Evolutionary conservation across 2,113 vertebrate genomes (phyloP), one percentile per base, ranked within the genome.

Genomic region (Eretmochelys imbricata): DNA sequence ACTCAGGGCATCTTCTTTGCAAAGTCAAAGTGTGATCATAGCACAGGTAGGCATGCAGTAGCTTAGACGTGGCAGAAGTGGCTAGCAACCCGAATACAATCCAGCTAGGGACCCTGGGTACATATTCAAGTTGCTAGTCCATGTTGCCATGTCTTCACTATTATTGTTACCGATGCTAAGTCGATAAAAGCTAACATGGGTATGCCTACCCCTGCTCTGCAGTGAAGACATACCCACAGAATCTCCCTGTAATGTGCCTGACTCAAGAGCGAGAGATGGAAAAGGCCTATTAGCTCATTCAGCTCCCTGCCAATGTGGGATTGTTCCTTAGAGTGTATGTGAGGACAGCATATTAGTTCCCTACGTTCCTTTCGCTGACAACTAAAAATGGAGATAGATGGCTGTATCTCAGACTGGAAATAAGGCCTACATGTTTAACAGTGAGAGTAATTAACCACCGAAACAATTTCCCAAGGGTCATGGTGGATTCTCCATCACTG

Each of bases 211-310:
- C 57, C 27, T 14, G 57, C 27, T 62, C 12, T 62, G 57, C 57
- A 62, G 10, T 31, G 57, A 62, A 31, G 5, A 27, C 27, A 31
- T 10, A 57, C 55, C 55, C 25, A 48, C 31, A 2, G 8, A 89
- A 0, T 1, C 87, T 38, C 65, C 20, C 65, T 38, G 17, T 38
- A 35, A 20, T 10, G n/a, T 38, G 19, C n/a, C n/a, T n/a, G 65
- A 72, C 8, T 38, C 65, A 38, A 38, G 65, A 35, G 19, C 9
- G 17, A 57, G 79, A 69, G 89, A 53, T 93, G 97, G 96, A 96
- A 96, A 95, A 97, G 87, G 93, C 96, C 94, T 91, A 79, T n/a
- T 31, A 11, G 88, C 83, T 24, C 1, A 86, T 69, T 89, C 62
- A 65, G 62, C 62, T 35, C 31, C 35, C 84, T 93, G 96, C 94